phyloP scores from a whole-genome alignment of 2,113 vertebrate species.

The Labeo rohita region DNA sequence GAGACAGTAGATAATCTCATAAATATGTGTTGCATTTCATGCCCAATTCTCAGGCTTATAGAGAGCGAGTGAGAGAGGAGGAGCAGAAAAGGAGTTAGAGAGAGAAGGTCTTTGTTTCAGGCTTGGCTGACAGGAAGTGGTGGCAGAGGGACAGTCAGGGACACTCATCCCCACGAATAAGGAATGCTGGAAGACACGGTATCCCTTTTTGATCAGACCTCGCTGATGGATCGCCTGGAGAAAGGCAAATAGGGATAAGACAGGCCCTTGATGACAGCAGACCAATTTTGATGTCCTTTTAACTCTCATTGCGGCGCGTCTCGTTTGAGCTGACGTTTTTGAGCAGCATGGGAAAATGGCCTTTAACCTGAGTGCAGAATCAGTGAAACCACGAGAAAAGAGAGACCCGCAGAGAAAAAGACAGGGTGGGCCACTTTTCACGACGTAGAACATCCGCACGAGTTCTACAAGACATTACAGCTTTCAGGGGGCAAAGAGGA shows the following conservation, averaged over 20 bases:
- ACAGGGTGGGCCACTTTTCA: constrained; percentile 56
- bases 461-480: constrained; percentile 32
- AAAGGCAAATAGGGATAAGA: constrained; percentile 78
- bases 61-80: constrained; percentile 39
- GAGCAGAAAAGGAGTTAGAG: not conserved
- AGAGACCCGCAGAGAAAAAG: constrained; percentile 51
- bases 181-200: constrained; percentile 69
- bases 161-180: constrained; percentile 74
- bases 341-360: constrained; percentile 74
- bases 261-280: constrained; percentile 73
- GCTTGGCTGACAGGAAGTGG: constrained; percentile 75
- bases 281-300: constrained; percentile 76
- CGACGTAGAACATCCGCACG: constrained; percentile 38
- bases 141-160: constrained; percentile 74
- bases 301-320: constrained; percentile 70
- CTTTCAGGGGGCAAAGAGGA: constrained; percentile 25
- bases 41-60: constrained; percentile 59
- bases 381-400: constrained; percentile 52
- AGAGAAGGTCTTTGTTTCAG: constrained; percentile 70
- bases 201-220: constrained; percentile 78
- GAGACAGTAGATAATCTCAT: constrained; percentile 74
- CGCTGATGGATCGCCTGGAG: constrained; percentile 75
- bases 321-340: constrained; percentile 71
- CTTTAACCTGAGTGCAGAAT: constrained; percentile 62
- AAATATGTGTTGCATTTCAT: constrained; percentile 76